Evolutionary conservation across 2,888 invertebrate genomes (phyloP).

Genomic region (Ennomos fuscantarius): DNA sequence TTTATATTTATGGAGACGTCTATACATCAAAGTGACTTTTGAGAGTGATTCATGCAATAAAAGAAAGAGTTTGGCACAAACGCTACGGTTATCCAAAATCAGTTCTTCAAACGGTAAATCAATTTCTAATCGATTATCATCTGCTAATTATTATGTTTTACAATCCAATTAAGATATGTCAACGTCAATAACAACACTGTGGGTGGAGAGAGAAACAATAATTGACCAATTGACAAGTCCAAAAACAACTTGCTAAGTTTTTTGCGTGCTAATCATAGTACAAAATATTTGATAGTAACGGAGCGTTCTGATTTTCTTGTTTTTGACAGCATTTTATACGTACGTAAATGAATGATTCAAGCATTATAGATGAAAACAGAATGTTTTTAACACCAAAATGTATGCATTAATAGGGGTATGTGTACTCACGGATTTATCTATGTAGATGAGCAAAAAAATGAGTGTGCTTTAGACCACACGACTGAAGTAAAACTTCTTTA

Average conservation of each 20-base stretch:
- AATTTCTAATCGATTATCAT: slow-evolving; percentile 43
- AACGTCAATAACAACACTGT: slow-evolving; percentile 63
- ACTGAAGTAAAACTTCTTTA: too few relatives aligned
- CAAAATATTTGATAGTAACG: slow-evolving; percentile 44
- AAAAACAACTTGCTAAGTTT: slow-evolving; percentile 49
- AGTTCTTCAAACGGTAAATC: slow-evolving; percentile 44
- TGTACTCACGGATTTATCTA: not conserved
- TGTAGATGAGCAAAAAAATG: too few relatives aligned
- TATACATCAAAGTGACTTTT: not conserved
- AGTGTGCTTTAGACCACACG: too few relatives aligned
- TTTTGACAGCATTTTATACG: slow-evolving; percentile 25
- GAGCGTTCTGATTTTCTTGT: slow-evolving; percentile 40
- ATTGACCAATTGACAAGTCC: slow-evolving; percentile 45
- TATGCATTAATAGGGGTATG: slow-evolving; percentile 3
- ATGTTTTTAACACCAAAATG: slow-evolving; percentile 25
- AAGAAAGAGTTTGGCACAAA: slow-evolving; percentile 5
- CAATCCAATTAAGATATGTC: slow-evolving; percentile 71
- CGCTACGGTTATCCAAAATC: slow-evolving; percentile 19
- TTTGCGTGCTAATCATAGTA: slow-evolving; percentile 45
- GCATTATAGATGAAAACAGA: slow-evolving; percentile 28
- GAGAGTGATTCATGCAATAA: too few relatives aligned
- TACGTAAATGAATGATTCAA: slow-evolving; percentile 35
- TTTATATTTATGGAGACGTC: too few relatives aligned
- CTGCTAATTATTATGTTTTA: slow-evolving; percentile 66
- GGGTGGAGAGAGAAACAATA: slow-evolving; percentile 48